Evolutionary conservation across 1,140 invertebrate species (phyloP).

Genomic region (Macrosteles quadrilineatus): DNA sequence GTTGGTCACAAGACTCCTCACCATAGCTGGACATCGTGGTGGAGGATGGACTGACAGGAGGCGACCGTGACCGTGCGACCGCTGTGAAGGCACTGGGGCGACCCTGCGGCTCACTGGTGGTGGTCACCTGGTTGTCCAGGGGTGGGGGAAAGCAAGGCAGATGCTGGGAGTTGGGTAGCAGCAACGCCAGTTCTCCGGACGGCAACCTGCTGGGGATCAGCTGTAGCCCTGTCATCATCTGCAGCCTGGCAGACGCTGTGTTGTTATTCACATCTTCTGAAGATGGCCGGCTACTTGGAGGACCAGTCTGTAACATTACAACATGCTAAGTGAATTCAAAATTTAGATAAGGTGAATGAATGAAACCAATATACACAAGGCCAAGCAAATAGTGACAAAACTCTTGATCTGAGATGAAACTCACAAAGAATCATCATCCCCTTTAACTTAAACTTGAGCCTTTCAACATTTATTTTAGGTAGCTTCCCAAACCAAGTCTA

Average conservation of each 20-base stretch:
- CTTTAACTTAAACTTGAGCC: no score
- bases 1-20: neutral
- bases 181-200: slow-evolving; percentile 74
- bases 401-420: no score
- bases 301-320: neutral
- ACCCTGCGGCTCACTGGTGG: neutral
- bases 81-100: slow-evolving; percentile 37
- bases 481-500: no score
- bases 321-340: no score
- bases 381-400: no score
- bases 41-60: slow-evolving; percentile 17
- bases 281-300: neutral
- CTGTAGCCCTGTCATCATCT: slow-evolving; percentile 59
- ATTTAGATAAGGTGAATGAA: no score
- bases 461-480: no score
- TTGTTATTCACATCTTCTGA: slow-evolving; percentile 49
- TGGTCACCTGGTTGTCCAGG: slow-evolving; percentile 16
- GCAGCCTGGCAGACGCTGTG: slow-evolving; percentile 18
- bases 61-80: slow-evolving; percentile 23
- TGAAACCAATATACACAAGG: no score
- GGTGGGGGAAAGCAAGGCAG: slow-evolving; percentile 23
- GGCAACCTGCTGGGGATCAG: slow-evolving; percentile 69
- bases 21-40: slow-evolving; percentile 23
- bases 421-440: no score
- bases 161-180: slow-evolving; percentile 60